Conservation (phyloP, 2,113 vertebrate genomes). For the Cynoglossus semilaevis region DNA sequence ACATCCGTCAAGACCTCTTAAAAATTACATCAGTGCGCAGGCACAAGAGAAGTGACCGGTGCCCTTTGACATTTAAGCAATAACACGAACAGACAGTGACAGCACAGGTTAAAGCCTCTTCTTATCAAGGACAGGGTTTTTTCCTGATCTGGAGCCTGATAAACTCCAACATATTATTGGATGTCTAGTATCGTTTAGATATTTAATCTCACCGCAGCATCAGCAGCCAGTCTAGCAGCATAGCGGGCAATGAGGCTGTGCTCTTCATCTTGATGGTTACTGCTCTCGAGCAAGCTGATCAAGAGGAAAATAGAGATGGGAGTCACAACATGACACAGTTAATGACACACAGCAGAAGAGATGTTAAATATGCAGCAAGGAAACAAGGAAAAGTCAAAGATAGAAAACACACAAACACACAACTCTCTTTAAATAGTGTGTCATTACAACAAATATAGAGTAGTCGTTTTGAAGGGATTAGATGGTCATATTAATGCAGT, state of each 20-base stretch:
- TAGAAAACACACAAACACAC: no score
- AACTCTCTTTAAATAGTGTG: no score
- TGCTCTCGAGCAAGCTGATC: constrained; percentile 87
- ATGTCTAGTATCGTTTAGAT: constrained; percentile 27
- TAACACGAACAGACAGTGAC: constrained; percentile 5
- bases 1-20: constrained; percentile 39
- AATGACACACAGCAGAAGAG: not conserved
- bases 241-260: constrained; percentile 97
- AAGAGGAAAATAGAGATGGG: constrained; percentile 50
- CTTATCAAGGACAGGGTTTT: constrained; percentile 32
- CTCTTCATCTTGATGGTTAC: constrained; percentile 93
- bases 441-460: no score
- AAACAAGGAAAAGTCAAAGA: not conserved
- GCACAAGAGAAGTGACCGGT: constrained; percentile 23
- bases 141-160: constrained; percentile 4
- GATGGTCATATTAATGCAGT: no score
- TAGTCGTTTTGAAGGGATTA: no score
- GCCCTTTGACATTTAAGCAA: constrained; percentile 15
- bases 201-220: constrained; percentile 86
- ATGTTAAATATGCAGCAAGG: constrained; percentile 1
- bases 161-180: constrained; percentile 1
- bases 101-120: constrained; percentile 11
- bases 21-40: constrained; percentile 34
- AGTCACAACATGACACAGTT: constrained; percentile 35
- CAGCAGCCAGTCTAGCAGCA: constrained; percentile 93